A percentile compares a stretch with the other conserved stretches of the same genome.
These are phyloP conservation scores for Vireo altiloquus DNA, from an alignment of 2,113 vertebrate species.

Conservation along the genomic window DNA sequence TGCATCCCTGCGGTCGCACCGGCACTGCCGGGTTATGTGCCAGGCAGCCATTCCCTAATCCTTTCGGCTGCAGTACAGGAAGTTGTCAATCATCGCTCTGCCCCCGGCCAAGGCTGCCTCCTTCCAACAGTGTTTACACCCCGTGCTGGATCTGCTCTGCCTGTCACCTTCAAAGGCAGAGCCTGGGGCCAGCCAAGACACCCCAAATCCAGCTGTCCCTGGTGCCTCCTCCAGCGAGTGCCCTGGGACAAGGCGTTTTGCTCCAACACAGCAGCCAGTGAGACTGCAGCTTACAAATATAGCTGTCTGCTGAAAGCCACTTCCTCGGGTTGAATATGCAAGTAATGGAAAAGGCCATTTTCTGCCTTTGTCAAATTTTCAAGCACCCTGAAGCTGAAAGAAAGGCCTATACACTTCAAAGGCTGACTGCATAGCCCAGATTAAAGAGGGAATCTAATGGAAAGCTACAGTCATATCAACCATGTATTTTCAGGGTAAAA, in stretches of 20 bases:
- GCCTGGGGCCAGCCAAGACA: background rate
- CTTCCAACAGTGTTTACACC: background rate
- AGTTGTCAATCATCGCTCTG: constrained; percentile 45
- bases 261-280: background rate
- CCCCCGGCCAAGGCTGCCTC: constrained; percentile 21
- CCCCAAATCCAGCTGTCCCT: background rate
- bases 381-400: rapidly evolving
- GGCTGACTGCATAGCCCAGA: background rate
- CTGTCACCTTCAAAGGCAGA: background rate
- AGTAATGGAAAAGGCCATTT: background rate
- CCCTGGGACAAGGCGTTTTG: background rate
- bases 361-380: background rate
- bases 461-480: background rate
- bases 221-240: rapidly evolving
- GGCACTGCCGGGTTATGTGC: background rate
- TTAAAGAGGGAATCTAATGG: background rate
- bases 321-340: background rate
- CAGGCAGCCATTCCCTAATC: constrained; percentile 3
- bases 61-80: constrained; percentile 32
- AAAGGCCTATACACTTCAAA: background rate
- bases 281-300: background rate
- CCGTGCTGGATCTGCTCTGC: background rate
- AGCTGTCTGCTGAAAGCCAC: background rate
- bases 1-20: background rate
- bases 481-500: background rate